Conservation (phyloP, 2,888 invertebrate genomes). For the Erynnis tages region DNA sequence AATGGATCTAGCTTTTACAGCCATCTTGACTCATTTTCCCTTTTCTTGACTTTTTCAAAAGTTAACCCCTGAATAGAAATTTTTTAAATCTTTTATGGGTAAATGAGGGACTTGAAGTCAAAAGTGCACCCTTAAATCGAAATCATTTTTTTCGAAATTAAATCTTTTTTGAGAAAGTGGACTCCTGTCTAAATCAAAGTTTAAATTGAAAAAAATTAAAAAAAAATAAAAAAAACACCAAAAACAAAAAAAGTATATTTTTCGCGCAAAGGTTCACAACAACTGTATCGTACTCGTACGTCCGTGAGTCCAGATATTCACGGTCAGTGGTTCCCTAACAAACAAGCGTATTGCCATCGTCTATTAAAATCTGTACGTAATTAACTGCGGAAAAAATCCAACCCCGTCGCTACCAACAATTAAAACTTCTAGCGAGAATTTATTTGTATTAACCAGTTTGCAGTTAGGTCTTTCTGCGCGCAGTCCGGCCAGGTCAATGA, state of each 20-base stretch:
- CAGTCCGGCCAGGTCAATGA: not conserved
- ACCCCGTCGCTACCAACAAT: constrained; percentile 30
- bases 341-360: constrained; percentile 57
- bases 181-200: no score
- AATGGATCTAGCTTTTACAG: no score
- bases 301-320: constrained; percentile 47
- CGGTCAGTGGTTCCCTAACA: constrained; percentile 59
- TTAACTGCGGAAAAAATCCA: constrained; percentile 45
- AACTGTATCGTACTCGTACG: constrained; percentile 41
- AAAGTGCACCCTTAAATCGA: no score
- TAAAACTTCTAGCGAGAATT: not conserved
- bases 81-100: no score
- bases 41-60: no score
- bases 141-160: no score
- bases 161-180: no score
- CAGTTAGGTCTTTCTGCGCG: not conserved
- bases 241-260: constrained; percentile 15
- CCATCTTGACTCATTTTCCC: no score
- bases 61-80: no score
- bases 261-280: constrained; percentile 36
- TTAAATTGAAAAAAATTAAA: not conserved
- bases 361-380: constrained; percentile 58
- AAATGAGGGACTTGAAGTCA: no score
- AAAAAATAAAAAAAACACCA: not conserved
- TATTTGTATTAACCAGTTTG: not conserved